Percentiles rank a stretch among this genome's conserved stretches.
Evolutionary conservation across 1,140 invertebrate species (phyloP).

Genomic region (Euura lappo): DNA sequence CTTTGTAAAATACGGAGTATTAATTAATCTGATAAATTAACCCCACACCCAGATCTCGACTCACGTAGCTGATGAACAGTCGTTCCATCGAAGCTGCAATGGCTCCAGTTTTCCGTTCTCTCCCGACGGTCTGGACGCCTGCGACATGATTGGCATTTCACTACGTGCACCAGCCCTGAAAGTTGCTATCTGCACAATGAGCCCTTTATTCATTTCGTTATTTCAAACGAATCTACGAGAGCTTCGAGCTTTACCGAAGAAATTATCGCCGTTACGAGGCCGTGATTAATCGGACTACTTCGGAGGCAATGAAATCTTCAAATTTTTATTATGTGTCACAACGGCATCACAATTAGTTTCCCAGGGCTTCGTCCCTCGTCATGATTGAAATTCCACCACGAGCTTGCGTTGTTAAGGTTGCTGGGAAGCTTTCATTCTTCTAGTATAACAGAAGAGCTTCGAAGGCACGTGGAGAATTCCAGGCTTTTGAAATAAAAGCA

Average conservation of each 20-base stretch:
- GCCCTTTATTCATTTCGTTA: not conserved
- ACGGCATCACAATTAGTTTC: no score
- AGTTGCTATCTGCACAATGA: not conserved
- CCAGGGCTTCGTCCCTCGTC: no score
- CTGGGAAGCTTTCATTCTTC: no score
- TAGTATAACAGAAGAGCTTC: no score
- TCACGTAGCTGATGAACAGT: not conserved
- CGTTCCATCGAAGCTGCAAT: not conserved
- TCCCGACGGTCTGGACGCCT: not conserved
- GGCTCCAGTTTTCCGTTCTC: not conserved
- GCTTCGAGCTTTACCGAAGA: not conserved
- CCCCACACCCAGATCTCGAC: not conserved
- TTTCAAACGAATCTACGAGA: not conserved
- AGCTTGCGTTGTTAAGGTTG: no score
- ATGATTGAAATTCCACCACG: no score
- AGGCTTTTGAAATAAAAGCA: no score
- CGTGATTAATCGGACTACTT: no score
- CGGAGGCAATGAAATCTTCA: no score
- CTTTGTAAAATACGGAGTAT: not conserved
- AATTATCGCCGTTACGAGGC: not conserved
- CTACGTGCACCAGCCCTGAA: not conserved
- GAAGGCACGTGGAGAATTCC: no score
- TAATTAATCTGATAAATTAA: not conserved
- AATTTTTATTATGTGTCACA: no score
- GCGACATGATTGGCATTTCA: not conserved